Evolutionary conservation across 2,797 vertebrate species (phyloP), one percentile per base, ranked within the genome.

Genomic region (Rhinella marina): DNA sequence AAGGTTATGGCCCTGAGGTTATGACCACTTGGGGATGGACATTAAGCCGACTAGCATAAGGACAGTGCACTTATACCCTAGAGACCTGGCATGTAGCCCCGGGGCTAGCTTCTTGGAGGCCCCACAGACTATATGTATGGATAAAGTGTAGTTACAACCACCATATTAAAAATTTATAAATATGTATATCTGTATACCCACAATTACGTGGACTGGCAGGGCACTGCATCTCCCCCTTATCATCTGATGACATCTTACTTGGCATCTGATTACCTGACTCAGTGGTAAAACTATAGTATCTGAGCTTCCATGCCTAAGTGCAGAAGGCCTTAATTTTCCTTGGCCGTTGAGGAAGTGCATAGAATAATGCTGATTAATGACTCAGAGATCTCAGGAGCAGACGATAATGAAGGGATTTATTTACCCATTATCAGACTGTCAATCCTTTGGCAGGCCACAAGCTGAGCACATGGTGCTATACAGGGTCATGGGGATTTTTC

Each of bases 341-440:
- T 57, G 57, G 84, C 72, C 25, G 66, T 57, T 72, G 66, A 83
- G 64, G 50, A 56, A 83, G 81, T 83, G 66, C 12, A 59, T n/a
- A 54, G 76, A 79, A 57, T 68, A 86, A 68, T 86, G 52, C 73
- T 80, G 85, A 86, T 70, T 70, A 68, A 86, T 80, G 85, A 57
- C 85, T 79, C 13, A 6, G 50, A 7, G 52, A n/a, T 54, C 68
- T 84, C 68, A 1, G 50, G 27, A 48, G 61, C 76, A 27, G 61
- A 61, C 66, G 62, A 80, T 86, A 86, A 80, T 86, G 76, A 80
- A 80, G 85, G 76, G 85, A 86, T 80, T 79, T 79, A 80, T 78
- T 56, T 23, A 80, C 48, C 61, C 27, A 86, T 86, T 66, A 54
- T 86, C 62, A 23, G 61, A 11, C 85, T 68, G 76, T 41, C 75